These are phyloP conservation scores for Acanthis flammea DNA, from an alignment of 2,797 vertebrate species.

Conservation along the genomic window DNA sequence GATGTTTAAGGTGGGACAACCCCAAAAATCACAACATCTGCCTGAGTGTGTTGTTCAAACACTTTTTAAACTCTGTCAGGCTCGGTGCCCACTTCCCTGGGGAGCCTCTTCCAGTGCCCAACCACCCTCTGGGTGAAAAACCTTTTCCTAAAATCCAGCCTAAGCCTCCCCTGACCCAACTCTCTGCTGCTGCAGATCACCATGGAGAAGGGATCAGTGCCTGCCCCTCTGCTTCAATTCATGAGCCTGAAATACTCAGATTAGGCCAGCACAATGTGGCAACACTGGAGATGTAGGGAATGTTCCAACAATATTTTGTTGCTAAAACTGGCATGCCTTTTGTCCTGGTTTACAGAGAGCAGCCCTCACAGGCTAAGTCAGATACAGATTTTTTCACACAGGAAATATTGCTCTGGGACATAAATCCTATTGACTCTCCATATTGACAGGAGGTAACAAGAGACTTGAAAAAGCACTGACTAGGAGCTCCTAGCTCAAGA, in stretches of 20 bases:
- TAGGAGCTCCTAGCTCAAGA: neutral
- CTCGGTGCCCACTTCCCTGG: fast-evolving
- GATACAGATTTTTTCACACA: neutral
- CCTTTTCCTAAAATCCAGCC: neutral
- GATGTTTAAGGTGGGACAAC: neutral
- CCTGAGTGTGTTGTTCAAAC: neutral
- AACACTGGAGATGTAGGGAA: neutral
- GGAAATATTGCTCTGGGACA: neutral
- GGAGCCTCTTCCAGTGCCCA: neutral
- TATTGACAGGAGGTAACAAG: conserved; percentile 22
- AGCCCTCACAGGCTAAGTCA: neutral
- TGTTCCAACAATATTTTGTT: neutral
- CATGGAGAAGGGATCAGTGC: neutral
- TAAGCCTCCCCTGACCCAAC: fast-evolving
- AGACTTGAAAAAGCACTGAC: neutral
- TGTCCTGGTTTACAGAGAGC: neutral
- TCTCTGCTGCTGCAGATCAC: neutral
- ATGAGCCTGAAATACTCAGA: neutral
- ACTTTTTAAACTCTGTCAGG: neutral
- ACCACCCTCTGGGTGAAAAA: neutral
- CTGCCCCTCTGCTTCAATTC: neutral
- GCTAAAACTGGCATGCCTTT: neutral
- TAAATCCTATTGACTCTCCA: conserved; percentile 3
- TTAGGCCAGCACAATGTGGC: neutral
- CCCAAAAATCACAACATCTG: neutral